Base-by-base conservation (phyloP, 2,113 vertebrate genomes). In the Rhegmatorhina hoffmannsi region DNA sequence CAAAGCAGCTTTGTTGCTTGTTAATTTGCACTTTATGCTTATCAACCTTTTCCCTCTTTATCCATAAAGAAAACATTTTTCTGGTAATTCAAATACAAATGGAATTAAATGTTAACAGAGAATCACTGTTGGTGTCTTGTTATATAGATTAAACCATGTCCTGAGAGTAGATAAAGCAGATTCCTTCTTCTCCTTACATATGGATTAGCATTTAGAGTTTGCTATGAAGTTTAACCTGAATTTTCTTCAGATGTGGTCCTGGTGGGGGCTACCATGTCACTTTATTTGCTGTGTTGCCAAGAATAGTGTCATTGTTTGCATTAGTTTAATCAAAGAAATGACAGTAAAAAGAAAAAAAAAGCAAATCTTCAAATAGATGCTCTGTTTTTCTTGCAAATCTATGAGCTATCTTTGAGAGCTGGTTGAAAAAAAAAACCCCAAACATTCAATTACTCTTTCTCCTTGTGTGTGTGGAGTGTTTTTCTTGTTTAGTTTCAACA, bases 21-120 rank as follows among this genome's bases (percentile, higher is more conserved):
- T 64, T 89, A 63, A 79, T 96, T 93, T 94, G 50, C 58, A 86
- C 63, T 91, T 94, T 74, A 69, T 78, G 74, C 77, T 79, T 68
- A 67, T 62, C 79, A 55, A 19, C 19, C 49, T 90, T 74, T 78
- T 74, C 43, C 40, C 36, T 84, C 69, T 92, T 95, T 87, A 88
- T 53, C 34, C 72, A 36, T 24, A 60, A 72, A 33, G 77, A 74
- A 93, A 93, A 36, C 12, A 31, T 36, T 91, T 95, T 60, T n/a
- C 44, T 44, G 40, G 67, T 63, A 86, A 76, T 78, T 92, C 60
- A 85, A 67, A 93, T 63, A 84, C 43, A 90, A 95, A 80, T 31
- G 62, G 67, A 81, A 95, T 66, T 74, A 91, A 72, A 87, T 81
- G 63, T 59, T 88, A 84, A 76, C 33, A 85, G 40, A 62, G 38